phyloP scores from a whole-genome alignment of 2,797 vertebrate genomes.

The Perdix hodgsoniae region DNA sequence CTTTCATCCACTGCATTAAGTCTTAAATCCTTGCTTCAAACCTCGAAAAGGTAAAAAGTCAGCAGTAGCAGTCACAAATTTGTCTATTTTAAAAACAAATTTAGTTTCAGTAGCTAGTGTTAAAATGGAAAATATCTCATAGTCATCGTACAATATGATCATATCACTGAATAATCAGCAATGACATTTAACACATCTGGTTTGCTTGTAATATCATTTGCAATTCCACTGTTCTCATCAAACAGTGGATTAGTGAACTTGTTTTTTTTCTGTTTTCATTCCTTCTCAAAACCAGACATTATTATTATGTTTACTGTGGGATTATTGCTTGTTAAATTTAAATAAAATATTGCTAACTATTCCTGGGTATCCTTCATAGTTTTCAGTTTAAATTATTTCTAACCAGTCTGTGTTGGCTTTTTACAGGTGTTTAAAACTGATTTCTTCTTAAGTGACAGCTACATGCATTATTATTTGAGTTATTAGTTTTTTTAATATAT shows the following conservation, averaged over 20 bases:
- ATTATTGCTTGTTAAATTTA: background rate
- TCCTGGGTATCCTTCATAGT: background rate
- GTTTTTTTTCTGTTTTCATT: background rate
- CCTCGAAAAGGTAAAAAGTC: background rate
- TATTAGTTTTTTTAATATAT: background rate
- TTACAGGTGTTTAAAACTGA: background rate
- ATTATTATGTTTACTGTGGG: background rate
- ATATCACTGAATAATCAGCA: constrained; percentile 10
- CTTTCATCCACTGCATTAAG: background rate
- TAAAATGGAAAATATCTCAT: constrained; percentile 50
- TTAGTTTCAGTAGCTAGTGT: constrained; percentile 24
- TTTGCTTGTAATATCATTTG: background rate
- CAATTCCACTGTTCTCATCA: background rate
- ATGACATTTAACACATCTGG: background rate
- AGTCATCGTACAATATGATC: constrained; percentile 22
- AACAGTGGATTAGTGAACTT: background rate
- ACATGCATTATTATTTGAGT: background rate
- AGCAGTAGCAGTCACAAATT: constrained; percentile 15
- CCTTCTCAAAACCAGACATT: background rate
- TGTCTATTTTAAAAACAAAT: constrained; percentile 54
- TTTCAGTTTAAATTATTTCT: constrained; percentile 11
- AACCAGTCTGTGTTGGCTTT: background rate
- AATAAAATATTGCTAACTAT: background rate
- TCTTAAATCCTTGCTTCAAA: constrained; percentile 28
- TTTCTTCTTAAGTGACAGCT: background rate